phyloP scores from a whole-genome alignment of 2,888 invertebrate species.

The Tenthredo amoena region DNA sequence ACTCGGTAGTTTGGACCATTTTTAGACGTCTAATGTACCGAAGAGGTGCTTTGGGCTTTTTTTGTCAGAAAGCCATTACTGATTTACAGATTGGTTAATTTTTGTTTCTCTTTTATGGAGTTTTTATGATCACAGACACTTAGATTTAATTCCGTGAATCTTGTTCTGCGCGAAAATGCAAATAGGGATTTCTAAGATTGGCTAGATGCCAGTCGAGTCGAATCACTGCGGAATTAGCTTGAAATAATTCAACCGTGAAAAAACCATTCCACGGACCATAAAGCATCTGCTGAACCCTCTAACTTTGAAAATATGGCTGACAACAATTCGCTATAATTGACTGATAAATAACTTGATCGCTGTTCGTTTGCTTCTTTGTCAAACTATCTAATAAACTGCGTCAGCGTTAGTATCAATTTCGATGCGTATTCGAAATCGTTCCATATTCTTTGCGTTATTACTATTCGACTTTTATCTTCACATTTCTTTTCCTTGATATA shows the following conservation, averaged over 20 bases:
- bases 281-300: neutral
- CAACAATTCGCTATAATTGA: constrained; percentile 40
- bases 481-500: neutral
- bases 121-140: neutral
- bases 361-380: constrained; percentile 2
- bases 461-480: neutral
- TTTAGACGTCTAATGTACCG: neutral
- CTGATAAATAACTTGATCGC: constrained; percentile 36
- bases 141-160: constrained; percentile 6
- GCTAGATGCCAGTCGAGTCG: constrained; percentile 31
- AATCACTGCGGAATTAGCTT: constrained; percentile 33
- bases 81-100: neutral
- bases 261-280: constrained; percentile 32
- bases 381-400: constrained; percentile 3
- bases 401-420: constrained; percentile 16
- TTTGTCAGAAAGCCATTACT: neutral
- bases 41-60: neutral
- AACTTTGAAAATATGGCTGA: constrained; percentile 30
- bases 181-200: neutral
- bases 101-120: neutral
- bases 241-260: constrained; percentile 36
- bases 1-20: neutral
- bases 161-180: neutral
- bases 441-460: neutral
- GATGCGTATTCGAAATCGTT: neutral